Base-by-base conservation (phyloP, 1,140 invertebrate genomes). In the Triops longicaudatus region DNA sequence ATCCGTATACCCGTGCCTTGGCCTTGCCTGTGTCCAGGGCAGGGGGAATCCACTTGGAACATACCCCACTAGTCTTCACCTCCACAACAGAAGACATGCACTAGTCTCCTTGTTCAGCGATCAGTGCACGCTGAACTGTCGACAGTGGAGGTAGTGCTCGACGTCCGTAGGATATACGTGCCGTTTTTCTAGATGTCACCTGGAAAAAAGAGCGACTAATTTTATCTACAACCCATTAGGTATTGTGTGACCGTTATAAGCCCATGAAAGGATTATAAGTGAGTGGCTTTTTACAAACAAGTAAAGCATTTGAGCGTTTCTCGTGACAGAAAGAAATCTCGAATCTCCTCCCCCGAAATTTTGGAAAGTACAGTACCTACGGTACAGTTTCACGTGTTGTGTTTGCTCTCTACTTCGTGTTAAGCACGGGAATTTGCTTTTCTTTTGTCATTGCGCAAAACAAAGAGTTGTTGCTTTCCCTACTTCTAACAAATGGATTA, bases 51-150 rank as follows among this genome's bases (percentile, higher is more conserved):
- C 50, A 63, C 50, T 63, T 63, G 50, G 50, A 63, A 63, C 50
- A n/a, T 17, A n/a, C 14, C 50, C 50, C 50, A 17, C 50, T n/a
- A 63, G 50, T 63, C 50, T 44, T 44, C 43, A 44, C 43, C 43
- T 10, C 50, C 50, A 63, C 44, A 63, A 63, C 44, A 63, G 14
- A 63, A 12, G 22, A 63, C 50, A 63, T 63, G 22, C 17, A 63
- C 50, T 63, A 9, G 17, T 22, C 50, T 63, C 50, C 50, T 11
- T 22, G 50, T 63, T 22, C 22, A 22, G 50, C 50, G 50, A 63
- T 63, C 50, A 63, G 50, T 63, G 50, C 50, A 63, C 50, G 50
- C 50, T 63, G 50, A 63, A 63, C 50, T 63, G 50, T 63, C 14
- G 50, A 22, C 50, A 22, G 50, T 2, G 50, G 50, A 63, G 17